Conservation (phyloP, 2,113 vertebrate genomes). For the Rhea pennata region DNA sequence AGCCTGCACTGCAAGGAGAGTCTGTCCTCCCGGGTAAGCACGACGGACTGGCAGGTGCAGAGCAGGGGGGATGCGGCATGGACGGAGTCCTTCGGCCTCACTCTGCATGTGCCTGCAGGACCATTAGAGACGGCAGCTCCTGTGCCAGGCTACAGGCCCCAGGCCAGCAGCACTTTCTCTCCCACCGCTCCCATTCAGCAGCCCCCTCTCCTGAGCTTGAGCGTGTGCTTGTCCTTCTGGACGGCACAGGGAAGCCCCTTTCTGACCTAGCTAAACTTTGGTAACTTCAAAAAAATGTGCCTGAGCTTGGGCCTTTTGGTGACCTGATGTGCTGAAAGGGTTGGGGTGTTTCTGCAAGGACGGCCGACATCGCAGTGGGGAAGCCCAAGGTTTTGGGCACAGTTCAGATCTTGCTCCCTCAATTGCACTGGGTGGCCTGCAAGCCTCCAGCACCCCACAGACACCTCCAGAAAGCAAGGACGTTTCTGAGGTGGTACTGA, state of each 20-base stretch:
- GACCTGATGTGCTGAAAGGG: neutral
- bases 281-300: neutral
- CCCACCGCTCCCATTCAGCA: neutral
- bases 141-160: neutral
- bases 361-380: too few relatives aligned
- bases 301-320: neutral
- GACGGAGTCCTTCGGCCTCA: neutral
- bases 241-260: neutral
- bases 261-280: neutral
- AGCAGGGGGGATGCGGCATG: neutral
- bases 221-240: neutral
- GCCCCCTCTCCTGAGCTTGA: too few relatives aligned
- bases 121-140: neutral
- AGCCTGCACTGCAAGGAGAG: conserved; percentile 92
- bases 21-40: conserved; percentile 85
- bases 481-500: neutral
- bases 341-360: neutral
- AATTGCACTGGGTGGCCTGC: rapidly evolving
- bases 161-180: neutral
- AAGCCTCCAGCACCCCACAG: neutral
- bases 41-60: too few relatives aligned
- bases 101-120: neutral
- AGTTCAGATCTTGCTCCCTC: neutral
- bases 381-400: neutral
- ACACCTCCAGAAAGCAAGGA: neutral